Evolutionary conservation across 2,797 vertebrate genomes (phyloP), one percentile per base, ranked within the genome.

Genomic region (Crocidura indochinensis): DNA sequence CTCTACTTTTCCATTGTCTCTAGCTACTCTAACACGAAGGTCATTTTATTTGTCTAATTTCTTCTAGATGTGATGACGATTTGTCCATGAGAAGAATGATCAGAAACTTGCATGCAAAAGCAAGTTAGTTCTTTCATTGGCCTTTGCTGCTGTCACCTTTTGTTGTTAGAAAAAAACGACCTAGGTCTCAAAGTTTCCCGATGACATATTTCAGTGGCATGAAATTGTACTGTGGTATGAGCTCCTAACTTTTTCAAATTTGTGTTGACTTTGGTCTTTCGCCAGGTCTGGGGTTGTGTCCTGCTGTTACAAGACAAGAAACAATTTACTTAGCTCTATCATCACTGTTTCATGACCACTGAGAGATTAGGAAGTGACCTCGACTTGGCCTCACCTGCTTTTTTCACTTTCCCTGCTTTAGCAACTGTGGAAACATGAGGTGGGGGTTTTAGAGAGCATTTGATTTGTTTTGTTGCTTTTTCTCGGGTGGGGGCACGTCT

Each of bases 71-170:
- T 85, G 49, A 19, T 69, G 90, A 83, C 47, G 10, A 78, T 92
- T 92, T 90, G 38, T 95, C 60, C 3, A 88, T 71, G 76, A 88
- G 69, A 53, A 69, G 82, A 53, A 87, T 74, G 60, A 49, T 22
- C 87, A 78, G 84, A 71, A 69, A 51, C 79, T 89, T 78, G 29
- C 87, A 88, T 91, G 53, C 78, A 72, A 14, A 80, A 85, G 74
- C n/a, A 26, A 79, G 20, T 67, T 69, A 7, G 12, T 20, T 69
- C 27, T n/a, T 67, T 31, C 19, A 65, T 73, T 51, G 64, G 53
- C 67, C 44, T 84, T 29, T 79, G 56, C 53, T 85, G 53, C 29
- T 73, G 76, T 56, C 68, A 20, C 65, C 68, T 73, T 14, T 27
- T 20, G 73, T 17, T 26, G 5, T 53, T 31, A 53, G 26, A 80